A percentile compares a stretch with the other conserved stretches of the same genome.
Evolutionary conservation across 2,888 invertebrate species (phyloP).

Genomic region (Leucoptera coffeella): DNA sequence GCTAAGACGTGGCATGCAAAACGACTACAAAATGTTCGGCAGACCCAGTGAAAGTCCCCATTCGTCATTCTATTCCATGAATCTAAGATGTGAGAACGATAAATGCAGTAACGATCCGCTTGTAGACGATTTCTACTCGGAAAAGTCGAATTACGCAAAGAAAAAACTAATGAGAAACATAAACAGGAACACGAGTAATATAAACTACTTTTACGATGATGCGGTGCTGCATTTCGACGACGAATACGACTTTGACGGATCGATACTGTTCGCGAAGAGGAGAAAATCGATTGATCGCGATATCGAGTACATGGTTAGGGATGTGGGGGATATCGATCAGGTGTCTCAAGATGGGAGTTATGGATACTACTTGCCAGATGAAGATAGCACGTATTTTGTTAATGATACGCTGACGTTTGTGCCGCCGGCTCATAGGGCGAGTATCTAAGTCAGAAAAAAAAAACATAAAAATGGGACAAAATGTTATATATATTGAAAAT

Average conservation of each 20-base stretch:
- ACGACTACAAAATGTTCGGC: conserved; percentile 22
- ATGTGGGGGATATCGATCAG: conserved; percentile 21
- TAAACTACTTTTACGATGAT: conserved; percentile 44
- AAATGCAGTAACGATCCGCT: conserved; percentile 33
- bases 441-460: too few relatives aligned
- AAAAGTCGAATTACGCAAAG: conserved; percentile 38
- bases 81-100: conserved; percentile 23
- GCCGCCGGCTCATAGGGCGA: conserved; percentile 37
- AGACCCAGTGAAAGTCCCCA: conserved; percentile 29
- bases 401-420: conserved; percentile 43
- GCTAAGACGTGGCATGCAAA: conserved; percentile 30
- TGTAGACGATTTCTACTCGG: conserved; percentile 42
- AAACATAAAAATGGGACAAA: too few relatives aligned
- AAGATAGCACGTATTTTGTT: conserved; percentile 30
- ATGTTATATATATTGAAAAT: too few relatives aligned
- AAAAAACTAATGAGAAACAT: conserved; percentile 42
- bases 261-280: conserved; percentile 36
- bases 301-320: conserved; percentile 24
- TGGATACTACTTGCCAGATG: conserved; percentile 36
- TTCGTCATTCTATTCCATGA: conserved; percentile 34
- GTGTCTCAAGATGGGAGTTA: conserved; percentile 39
- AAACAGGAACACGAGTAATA: conserved; percentile 27
- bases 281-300: conserved; percentile 39
- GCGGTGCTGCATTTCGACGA: conserved; percentile 42
- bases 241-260: conserved; percentile 42